Evolutionary conservation across 2,797 vertebrate species (phyloP).

Genomic region (Neoniphon sammara): DNA sequence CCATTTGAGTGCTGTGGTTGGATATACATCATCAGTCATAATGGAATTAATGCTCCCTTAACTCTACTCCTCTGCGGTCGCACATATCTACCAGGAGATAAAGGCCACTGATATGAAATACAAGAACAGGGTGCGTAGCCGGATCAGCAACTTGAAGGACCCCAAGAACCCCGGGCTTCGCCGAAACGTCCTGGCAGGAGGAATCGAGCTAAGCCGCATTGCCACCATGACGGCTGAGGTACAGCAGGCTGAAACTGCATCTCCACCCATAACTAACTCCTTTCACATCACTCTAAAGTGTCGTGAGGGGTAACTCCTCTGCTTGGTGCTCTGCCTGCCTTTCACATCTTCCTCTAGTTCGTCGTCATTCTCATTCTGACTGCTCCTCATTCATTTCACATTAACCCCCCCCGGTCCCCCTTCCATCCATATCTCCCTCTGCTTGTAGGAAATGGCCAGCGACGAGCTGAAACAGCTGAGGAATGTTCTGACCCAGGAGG

Average conservation of each 20-base stretch:
- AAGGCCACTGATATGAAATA: constrained; percentile 97
- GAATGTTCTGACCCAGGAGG: constrained; percentile 94
- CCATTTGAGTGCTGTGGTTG: neutral
- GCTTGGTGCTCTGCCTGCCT: neutral
- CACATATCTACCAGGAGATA: constrained; percentile 97
- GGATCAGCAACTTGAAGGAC: constrained; percentile 98
- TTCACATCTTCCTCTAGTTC: neutral
- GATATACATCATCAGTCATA: no score
- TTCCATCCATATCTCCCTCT: neutral
- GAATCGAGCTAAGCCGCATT: constrained; percentile 86
- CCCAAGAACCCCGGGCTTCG: constrained; percentile 94
- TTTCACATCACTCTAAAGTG: neutral
- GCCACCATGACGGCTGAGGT: constrained; percentile 97
- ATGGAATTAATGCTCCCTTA: constrained; percentile 62
- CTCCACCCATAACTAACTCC: no score
- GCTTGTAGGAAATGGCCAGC: constrained; percentile 95
- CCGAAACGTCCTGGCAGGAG: constrained; percentile 91
- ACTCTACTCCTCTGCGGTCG: constrained; percentile 42
- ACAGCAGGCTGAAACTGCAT: neutral
- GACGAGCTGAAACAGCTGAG: constrained; percentile 95
- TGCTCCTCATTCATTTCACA: neutral
- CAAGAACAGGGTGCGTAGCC: constrained; percentile 95
- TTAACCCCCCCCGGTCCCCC: neutral
- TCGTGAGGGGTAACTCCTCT: no score
- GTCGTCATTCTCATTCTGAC: neutral